Evolutionary conservation across 2,888 invertebrate genomes (phyloP).

Genomic region (Liopterus haemorrhoidalis): DNA sequence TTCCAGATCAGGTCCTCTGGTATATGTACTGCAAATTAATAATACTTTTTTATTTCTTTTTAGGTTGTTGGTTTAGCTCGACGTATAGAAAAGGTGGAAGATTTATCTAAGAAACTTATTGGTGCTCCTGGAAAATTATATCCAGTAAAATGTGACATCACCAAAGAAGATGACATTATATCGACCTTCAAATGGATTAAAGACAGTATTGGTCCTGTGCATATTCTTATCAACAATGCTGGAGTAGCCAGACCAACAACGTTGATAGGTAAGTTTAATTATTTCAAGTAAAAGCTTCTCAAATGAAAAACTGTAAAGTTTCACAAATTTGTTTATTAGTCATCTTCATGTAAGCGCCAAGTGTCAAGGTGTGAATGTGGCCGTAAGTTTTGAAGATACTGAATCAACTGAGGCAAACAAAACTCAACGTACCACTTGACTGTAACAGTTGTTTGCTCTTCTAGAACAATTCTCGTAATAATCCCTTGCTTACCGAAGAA

Average conservation of each 20-base stretch:
- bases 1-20: no score
- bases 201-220: constrained; percentile 43
- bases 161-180: constrained; percentile 35
- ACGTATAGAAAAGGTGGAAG: constrained; percentile 40
- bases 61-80: constrained; percentile 45
- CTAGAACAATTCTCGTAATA: no score
- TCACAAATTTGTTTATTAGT: no score
- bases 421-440: no score
- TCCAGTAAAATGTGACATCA: constrained; percentile 37
- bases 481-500: no score
- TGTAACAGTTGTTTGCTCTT: no score
- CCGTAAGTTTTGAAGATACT: no score
- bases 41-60: no score
- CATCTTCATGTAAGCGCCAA: no score
- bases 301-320: background rate
- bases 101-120: constrained; percentile 3
- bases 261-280: constrained; percentile 34
- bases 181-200: constrained; percentile 36
- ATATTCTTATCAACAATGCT: constrained; percentile 49
- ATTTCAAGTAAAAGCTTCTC: background rate
- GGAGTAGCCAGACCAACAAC: constrained; percentile 42
- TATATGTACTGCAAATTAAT: no score
- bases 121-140: constrained; percentile 38
- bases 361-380: no score
- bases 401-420: no score